Conservation (phyloP, 2,113 vertebrate species). For the Prolemur simus region DNA sequence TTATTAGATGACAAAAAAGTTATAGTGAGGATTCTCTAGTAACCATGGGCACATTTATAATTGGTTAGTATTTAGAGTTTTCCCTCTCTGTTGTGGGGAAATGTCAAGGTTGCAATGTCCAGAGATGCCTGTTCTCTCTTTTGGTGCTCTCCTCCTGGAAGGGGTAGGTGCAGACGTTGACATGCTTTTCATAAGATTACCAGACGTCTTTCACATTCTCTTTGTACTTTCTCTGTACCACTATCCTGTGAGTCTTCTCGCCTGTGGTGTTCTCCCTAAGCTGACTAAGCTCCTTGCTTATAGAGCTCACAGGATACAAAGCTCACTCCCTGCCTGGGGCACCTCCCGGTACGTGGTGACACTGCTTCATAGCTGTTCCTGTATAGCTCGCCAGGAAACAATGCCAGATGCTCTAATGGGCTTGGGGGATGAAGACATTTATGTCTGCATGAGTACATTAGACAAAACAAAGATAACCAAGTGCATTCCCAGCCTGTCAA, state of each 20-base stretch:
- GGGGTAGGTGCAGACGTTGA: background rate
- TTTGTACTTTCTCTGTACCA: background rate
- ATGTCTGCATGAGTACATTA: background rate
- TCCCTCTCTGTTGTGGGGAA: background rate
- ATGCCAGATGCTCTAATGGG: background rate
- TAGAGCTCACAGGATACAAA: background rate
- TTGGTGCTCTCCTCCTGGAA: background rate
- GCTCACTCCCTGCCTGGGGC: background rate
- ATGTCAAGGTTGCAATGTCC: background rate
- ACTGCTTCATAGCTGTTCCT: background rate
- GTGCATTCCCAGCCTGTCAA: background rate
- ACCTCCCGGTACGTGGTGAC: fast-evolving
- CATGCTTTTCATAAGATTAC: background rate
- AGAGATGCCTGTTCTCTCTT: background rate
- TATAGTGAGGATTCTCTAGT: background rate
- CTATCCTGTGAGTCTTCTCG: background rate
- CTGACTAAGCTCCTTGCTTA: background rate
- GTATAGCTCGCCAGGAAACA: background rate
- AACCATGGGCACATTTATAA: background rate
- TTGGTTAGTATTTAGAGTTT: background rate
- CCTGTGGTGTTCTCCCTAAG: too few relatives aligned
- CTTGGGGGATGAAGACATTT: background rate
- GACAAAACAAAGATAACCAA: conserved; percentile 47
- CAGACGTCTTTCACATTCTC: background rate
- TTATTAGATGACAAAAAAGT: background rate